Base-by-base conservation (phyloP, 2,888 invertebrate species). In the Baronia brevicornis region DNA sequence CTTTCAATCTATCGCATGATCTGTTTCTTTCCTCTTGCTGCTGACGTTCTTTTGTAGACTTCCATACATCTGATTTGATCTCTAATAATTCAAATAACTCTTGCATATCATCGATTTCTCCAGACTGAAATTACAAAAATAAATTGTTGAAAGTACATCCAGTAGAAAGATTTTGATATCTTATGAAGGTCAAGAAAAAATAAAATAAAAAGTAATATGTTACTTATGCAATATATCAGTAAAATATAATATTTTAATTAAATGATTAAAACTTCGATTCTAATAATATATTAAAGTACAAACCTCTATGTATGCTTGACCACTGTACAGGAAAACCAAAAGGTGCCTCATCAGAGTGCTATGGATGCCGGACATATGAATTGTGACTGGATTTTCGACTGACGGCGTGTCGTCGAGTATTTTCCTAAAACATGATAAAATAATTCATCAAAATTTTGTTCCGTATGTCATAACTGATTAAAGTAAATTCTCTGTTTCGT, bases 251-350 rank as follows among this genome's bases (percentile, higher is more conserved):
- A 27, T n/a, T n/a, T n/a, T n/a, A n/a, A n/a, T n/a, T n/a, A n/a
- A n/a, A n/a, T n/a, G n/a, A n/a, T n/a, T n/a, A n/a, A n/a, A n/a
- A n/a, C n/a, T n/a, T n/a, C n/a, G n/a, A n/a, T n/a, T n/a, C n/a
- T n/a, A n/a, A n/a, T n/a, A n/a, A n/a, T n/a, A n/a, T n/a, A n/a
- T n/a, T n/a, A n/a, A n/a, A n/a, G n/a, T 21, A 49, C 74, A 72
- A 64, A 92, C 92, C 86, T 91, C 91, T 50, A 92, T 90, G 52
- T 90, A 90, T 44, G 93, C 93, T 79, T 94, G 93, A 37, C 94
- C 94, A 52, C 93, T 93, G 71, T 95, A 95, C 33, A 94, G 78
- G 68, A 94, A 94, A 60, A 94, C 91, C 57, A 95, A 87, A 53
- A 94, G 87, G 72, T 92, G 92, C 70, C 90, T 89, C 84, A 94